Conservation (phyloP, 2,888 invertebrate species). For the Marasmarcha lunaedactyla region DNA sequence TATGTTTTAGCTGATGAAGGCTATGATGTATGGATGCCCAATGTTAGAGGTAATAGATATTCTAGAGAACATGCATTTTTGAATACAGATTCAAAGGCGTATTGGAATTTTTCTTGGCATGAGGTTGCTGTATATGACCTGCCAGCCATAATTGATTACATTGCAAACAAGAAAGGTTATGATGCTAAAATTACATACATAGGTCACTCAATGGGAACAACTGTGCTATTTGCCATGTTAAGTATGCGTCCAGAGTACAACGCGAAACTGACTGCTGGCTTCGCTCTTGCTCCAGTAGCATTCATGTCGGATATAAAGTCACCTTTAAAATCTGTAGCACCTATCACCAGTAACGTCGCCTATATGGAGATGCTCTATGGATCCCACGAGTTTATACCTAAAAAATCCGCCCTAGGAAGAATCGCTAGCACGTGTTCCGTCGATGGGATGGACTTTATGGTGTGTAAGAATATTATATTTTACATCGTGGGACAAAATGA, state of each 20-base stretch:
- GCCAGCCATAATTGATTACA: slow-evolving; percentile 85
- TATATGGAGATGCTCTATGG: slow-evolving; percentile 75
- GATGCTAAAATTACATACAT: slow-evolving; percentile 72
- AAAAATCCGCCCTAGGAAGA: slow-evolving; percentile 66
- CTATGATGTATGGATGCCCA: slow-evolving; percentile 87
- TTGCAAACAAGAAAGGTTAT: slow-evolving; percentile 34
- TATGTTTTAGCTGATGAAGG: slow-evolving; percentile 77
- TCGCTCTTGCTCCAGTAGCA: slow-evolving; percentile 78
- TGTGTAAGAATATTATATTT: slow-evolving; percentile 81
- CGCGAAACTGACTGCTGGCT: slow-evolving; percentile 71
- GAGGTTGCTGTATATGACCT: slow-evolving; percentile 89
- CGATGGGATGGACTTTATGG: slow-evolving; percentile 52
- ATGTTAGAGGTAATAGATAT: slow-evolving; percentile 84
- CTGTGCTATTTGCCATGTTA: slow-evolving; percentile 79
- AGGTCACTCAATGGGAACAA: slow-evolving; percentile 94
- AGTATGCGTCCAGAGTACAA: slow-evolving; percentile 76
- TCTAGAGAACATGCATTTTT: slow-evolving; percentile 73
- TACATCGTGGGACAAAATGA: slow-evolving; percentile 78
- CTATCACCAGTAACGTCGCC: slow-evolving; percentile 70
- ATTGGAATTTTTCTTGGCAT: slow-evolving; percentile 86
- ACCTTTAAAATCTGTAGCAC: slow-evolving; percentile 75
- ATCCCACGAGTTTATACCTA: slow-evolving; percentile 78
- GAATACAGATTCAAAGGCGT: slow-evolving; percentile 68
- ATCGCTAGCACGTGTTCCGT: slow-evolving; percentile 70
- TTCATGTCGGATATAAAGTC: slow-evolving; percentile 74